Percentiles rank a stretch among this genome's conserved stretches.
Conservation (phyloP, 2,888 invertebrate genomes). For the Stratiomys singularior region DNA sequence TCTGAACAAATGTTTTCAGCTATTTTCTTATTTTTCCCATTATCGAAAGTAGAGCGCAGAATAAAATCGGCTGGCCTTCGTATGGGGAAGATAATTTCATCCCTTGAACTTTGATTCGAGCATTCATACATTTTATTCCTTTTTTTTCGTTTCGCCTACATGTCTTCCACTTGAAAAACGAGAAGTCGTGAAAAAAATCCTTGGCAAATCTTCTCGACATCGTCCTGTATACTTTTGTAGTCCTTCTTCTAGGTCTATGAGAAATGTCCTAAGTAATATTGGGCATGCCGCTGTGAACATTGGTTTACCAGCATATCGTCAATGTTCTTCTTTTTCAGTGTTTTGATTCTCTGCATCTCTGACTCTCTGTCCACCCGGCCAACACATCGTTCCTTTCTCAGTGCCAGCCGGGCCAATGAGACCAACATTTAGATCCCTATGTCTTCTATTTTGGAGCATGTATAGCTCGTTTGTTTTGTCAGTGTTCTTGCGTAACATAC, state of each 20-base stretch:
- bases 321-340: not conserved
- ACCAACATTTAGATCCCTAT: not conserved
- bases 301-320: constrained; percentile 35
- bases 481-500: not conserved
- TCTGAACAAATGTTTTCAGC: not conserved
- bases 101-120: constrained; percentile 16
- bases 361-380: not conserved
- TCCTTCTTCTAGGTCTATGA: constrained; percentile 18
- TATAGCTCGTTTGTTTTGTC: not conserved
- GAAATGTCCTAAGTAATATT: constrained; percentile 26
- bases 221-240: constrained; percentile 19
- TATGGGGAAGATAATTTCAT: not conserved
- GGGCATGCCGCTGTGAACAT: constrained; percentile 37
- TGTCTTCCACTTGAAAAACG: constrained; percentile 1
- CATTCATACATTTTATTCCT: not conserved
- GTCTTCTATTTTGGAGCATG: not conserved
- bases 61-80: not conserved
- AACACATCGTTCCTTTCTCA: not conserved
- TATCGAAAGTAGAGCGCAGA: not conserved
- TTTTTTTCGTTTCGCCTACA: not conserved
- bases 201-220: not conserved
- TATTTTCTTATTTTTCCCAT: not conserved
- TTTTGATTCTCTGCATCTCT: not conserved
- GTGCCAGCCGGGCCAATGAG: not conserved
- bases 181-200: not conserved